A percentile compares a stretch with the other conserved stretches of the same genome.
Evolutionary conservation across 2,113 vertebrate species (phyloP).

Genomic region (Psammodynastes pulverulentus): DNA sequence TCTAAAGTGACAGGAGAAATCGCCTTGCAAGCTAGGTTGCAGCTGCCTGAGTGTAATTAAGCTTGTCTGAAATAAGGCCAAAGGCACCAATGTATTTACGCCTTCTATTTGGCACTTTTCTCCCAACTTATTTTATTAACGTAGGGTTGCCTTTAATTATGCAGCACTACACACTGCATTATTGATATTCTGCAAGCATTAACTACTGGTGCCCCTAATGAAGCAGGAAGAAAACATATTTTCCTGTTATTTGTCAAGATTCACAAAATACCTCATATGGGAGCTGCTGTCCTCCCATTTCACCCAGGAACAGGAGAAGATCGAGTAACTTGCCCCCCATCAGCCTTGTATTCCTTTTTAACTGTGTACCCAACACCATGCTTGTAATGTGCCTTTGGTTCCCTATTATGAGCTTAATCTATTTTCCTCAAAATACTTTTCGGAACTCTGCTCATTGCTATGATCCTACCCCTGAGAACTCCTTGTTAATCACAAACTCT

Average conservation of each 20-base stretch:
- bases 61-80: conserved; percentile 66
- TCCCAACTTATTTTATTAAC: conserved; percentile 73
- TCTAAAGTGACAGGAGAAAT: conserved; percentile 65
- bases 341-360: conserved; percentile 13
- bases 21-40: conserved; percentile 52
- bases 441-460: conserved; percentile 1
- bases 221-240: conserved; percentile 64
- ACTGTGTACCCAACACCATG: background rate
- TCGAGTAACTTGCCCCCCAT: background rate
- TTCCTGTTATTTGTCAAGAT: conserved; percentile 57
- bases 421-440: conserved; percentile 6
- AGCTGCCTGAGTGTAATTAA: conserved; percentile 67
- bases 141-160: conserved; percentile 73
- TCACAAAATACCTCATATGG: conserved; percentile 47
- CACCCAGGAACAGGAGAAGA: conserved; percentile 18
- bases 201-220: conserved; percentile 67
- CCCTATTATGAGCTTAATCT: background rate
- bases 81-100: conserved; percentile 64
- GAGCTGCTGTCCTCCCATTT: conserved; percentile 20
- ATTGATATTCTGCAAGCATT: conserved; percentile 76
- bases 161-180: conserved; percentile 71
- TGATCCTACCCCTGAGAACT: conserved; percentile 2
- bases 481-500: conserved; percentile 18
- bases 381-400: conserved; percentile 30
- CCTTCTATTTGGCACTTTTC: conserved; percentile 50